Percentiles rank a stretch among this genome's conserved stretches.
phyloP scores from a whole-genome alignment of 2,113 vertebrate species.

The Siniperca knerii region DNA sequence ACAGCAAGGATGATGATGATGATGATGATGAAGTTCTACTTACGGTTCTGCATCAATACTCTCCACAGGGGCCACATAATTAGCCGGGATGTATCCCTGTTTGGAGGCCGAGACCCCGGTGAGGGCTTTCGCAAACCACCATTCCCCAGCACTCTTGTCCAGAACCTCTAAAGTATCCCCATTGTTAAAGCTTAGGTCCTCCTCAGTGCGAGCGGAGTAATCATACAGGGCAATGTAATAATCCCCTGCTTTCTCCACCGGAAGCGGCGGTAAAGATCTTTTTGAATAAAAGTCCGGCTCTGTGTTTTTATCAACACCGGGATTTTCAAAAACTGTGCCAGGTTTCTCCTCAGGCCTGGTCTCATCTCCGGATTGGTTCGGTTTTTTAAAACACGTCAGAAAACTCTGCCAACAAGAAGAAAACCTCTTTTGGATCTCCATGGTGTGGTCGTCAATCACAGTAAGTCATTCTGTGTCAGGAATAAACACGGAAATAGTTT shows the following conservation, averaged over 20 bases:
- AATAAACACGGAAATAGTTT: not conserved
- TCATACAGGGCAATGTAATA: slow-evolving; percentile 90
- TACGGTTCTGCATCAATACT: slow-evolving; percentile 93
- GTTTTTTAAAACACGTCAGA: slow-evolving; percentile 55
- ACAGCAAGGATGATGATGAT: not conserved
- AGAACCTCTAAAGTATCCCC: slow-evolving; percentile 90
- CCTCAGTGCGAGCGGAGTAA: slow-evolving; percentile 89
- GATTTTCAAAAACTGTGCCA: not conserved
- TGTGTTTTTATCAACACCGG: fast-evolving
- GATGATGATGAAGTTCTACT: not conserved
- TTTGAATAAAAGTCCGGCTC: fast-evolving
- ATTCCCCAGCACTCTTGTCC: slow-evolving; percentile 83
- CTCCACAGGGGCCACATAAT: slow-evolving; percentile 91
- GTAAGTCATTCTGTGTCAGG: slow-evolving; percentile 25
- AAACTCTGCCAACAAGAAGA: slow-evolving; percentile 57
- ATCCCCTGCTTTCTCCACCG: not conserved
- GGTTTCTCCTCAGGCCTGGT: fast-evolving
- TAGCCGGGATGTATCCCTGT: slow-evolving; percentile 92
- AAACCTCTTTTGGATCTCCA: slow-evolving; percentile 56
- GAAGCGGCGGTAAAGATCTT: not conserved
- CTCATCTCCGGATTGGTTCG: fast-evolving
- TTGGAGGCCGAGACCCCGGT: slow-evolving; percentile 68
- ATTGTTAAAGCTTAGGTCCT: slow-evolving; percentile 90
- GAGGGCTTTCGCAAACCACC: slow-evolving; percentile 90
- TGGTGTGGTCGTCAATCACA: slow-evolving; percentile 43